These are phyloP conservation scores for Gallinago solitaria DNA, from an alignment of 2,797 vertebrate species.

Conservation along the genomic window DNA sequence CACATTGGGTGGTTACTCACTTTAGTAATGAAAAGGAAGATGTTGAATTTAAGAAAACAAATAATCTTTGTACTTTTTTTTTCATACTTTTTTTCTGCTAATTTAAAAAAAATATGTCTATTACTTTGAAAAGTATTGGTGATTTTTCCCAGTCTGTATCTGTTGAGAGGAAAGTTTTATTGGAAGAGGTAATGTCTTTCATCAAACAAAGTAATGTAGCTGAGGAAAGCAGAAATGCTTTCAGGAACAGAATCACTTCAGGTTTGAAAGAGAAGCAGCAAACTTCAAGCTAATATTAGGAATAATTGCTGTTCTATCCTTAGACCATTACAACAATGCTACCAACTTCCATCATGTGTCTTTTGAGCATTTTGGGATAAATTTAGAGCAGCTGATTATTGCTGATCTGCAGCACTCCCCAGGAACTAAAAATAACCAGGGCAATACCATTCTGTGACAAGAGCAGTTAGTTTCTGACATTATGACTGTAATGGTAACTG, in stretches of 20 bases:
- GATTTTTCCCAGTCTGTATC: not conserved
- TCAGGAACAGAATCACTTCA: not conserved
- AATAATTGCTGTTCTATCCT: conserved; percentile 56
- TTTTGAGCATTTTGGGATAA: conserved; percentile 35
- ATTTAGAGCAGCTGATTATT: conserved; percentile 27
- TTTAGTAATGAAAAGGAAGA: not conserved
- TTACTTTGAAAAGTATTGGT: not conserved
- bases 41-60: not conserved
- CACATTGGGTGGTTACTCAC: too few relatives aligned
- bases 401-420: conserved; percentile 31
- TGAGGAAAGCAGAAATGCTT: not conserved
- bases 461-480: conserved; percentile 11
- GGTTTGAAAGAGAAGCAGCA: not conserved
- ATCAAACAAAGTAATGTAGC: not conserved
- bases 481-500: not conserved
- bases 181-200: not conserved
- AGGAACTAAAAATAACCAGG: conserved; percentile 43
- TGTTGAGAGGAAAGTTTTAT: not conserved
- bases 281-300: conserved; percentile 22
- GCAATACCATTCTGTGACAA: not conserved
- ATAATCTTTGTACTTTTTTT: not conserved
- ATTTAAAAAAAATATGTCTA: not conserved
- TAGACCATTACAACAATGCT: not conserved
- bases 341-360: not conserved
- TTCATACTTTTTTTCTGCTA: not conserved